These are phyloP conservation scores for Peromyscus melanophrys DNA, from an alignment of 2,797 vertebrate genomes.

Conservation along the genomic window DNA sequence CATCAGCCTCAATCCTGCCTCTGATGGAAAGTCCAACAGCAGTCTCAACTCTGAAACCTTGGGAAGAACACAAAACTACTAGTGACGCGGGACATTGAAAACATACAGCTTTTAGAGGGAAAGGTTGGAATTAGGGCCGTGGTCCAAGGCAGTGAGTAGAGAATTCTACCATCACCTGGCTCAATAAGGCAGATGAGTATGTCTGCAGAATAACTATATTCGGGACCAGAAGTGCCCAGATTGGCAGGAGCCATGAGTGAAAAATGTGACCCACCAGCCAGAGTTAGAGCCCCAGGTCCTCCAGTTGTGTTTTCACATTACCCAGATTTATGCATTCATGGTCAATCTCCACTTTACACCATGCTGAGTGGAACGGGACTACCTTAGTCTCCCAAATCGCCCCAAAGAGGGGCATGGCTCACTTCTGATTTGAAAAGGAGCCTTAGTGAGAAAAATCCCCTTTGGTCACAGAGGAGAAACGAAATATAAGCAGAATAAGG, in stretches of 20 bases:
- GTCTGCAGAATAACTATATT: fast-evolving
- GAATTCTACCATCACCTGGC: background rate
- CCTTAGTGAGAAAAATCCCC: background rate
- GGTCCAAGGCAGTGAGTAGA: background rate
- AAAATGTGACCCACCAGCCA: background rate
- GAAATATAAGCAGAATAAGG: background rate
- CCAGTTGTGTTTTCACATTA: background rate
- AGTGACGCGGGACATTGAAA: background rate
- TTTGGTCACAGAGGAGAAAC: background rate
- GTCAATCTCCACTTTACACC: background rate
- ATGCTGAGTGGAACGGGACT: background rate
- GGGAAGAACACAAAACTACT: background rate
- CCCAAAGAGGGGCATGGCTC: background rate
- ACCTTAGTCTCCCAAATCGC: conserved; percentile 17
- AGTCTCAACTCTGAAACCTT: background rate
- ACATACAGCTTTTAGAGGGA: background rate
- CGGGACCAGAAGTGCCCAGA: background rate
- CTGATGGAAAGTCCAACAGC: background rate
- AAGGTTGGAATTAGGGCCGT: background rate
- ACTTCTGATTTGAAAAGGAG: background rate
- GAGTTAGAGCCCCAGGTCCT: background rate
- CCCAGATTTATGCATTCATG: background rate
- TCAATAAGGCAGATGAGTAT: background rate
- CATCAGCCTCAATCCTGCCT: background rate
- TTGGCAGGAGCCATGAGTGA: background rate